Evolutionary conservation across 2,888 invertebrate genomes (phyloP).

Genomic region (Linyphia triangularis): DNA sequence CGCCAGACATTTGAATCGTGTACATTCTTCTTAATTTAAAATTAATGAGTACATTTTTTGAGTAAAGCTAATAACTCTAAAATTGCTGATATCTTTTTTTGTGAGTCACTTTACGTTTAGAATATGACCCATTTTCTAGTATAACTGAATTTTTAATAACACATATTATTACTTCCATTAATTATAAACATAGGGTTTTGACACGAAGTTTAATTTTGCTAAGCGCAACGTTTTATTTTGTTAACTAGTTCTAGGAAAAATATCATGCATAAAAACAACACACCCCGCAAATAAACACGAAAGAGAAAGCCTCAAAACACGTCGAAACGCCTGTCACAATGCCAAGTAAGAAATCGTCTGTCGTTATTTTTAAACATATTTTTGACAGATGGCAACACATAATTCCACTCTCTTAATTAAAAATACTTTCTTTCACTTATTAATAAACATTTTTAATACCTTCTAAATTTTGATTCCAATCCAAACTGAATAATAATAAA

Average conservation of each 20-base stretch:
- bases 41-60: no score
- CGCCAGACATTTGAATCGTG: no score
- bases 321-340: conserved; percentile 24
- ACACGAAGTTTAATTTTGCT: no score
- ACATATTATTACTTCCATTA: no score
- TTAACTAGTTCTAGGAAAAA: neutral
- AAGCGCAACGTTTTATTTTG: neutral
- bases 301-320: conserved; percentile 11
- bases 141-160: no score
- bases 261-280: conserved; percentile 39
- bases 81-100: no score
- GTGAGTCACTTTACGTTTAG: no score
- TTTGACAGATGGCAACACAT: neutral
- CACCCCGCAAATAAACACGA: conserved; percentile 16
- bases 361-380: conserved; percentile 35
- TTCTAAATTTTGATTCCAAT: neutral
- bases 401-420: neutral
- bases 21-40: no score
- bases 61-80: no score
- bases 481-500: neutral
- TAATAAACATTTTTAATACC: conserved; percentile 35
- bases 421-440: conserved; percentile 28
- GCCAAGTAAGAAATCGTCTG: conserved; percentile 23
- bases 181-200: no score
- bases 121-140: no score